Percentiles rank a stretch among this genome's conserved stretches.
Evolutionary conservation across 2,113 vertebrate genomes (phyloP).

Genomic region (Callaeas wilsoni): DNA sequence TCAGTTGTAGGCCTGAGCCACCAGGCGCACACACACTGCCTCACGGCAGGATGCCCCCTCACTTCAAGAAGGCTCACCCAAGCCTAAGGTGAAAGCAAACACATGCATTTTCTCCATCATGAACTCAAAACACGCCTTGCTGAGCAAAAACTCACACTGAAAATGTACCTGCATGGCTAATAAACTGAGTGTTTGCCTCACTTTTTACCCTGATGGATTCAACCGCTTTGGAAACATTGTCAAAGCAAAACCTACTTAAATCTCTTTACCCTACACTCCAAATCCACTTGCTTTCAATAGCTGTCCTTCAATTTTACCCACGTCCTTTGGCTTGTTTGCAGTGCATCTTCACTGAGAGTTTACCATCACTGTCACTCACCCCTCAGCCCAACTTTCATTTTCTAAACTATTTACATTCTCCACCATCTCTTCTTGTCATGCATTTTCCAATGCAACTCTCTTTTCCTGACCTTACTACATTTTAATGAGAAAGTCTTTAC

Average conservation of each 20-base stretch:
- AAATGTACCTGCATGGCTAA: background rate
- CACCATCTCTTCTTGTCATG: background rate
- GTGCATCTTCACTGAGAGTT: background rate
- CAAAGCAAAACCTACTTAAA: background rate
- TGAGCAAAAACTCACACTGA: background rate
- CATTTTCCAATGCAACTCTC: background rate
- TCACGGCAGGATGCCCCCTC: background rate
- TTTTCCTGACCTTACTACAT: background rate
- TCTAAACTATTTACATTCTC: background rate
- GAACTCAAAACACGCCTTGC: background rate
- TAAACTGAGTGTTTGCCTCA: background rate
- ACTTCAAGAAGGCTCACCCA: background rate
- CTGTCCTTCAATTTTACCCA: background rate
- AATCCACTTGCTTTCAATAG: background rate
- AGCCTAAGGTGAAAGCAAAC: background rate
- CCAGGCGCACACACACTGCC: background rate
- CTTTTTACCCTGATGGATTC: background rate
- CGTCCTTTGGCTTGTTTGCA: background rate
- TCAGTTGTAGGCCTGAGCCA: background rate
- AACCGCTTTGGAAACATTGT: background rate
- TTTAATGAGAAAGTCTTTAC: background rate
- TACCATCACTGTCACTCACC: background rate
- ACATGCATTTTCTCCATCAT: background rate
- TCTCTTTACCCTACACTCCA: background rate
- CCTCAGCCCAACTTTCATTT: background rate